Conservation (phyloP, 2,113 vertebrate genomes). For the Microtus pennsylvanicus region DNA sequence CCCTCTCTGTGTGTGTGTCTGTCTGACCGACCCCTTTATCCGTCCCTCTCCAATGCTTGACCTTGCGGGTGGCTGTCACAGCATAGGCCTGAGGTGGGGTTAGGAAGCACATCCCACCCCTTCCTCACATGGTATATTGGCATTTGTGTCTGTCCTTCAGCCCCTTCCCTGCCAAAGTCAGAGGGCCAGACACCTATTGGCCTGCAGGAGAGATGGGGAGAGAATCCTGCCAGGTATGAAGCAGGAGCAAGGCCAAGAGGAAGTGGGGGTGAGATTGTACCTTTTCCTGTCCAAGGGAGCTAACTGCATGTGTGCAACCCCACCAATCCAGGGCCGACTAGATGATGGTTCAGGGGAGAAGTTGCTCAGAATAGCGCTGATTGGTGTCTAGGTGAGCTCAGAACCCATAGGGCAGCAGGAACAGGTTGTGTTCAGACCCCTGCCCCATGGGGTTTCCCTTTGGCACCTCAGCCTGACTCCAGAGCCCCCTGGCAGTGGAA, state of each 20-base stretch:
- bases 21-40: background rate
- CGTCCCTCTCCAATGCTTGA: background rate
- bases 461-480: background rate
- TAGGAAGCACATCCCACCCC: background rate
- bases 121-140: background rate
- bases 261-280: background rate
- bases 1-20: background rate
- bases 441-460: rapidly evolving
- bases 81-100: background rate
- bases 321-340: background rate
- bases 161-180: background rate
- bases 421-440: background rate
- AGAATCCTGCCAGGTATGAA: background rate
- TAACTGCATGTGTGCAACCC: background rate
- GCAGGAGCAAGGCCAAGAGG: background rate
- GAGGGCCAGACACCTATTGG: background rate
- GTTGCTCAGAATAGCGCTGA: background rate
- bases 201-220: background rate
- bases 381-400: background rate
- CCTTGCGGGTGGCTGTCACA: background rate
- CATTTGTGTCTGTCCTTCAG: background rate
- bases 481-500: background rate
- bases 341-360: background rate
- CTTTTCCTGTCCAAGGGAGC: background rate
- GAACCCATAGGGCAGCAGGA: background rate